phyloP scores from a whole-genome alignment of 2,888 invertebrate genomes.

The Tyria jacobaeae region DNA sequence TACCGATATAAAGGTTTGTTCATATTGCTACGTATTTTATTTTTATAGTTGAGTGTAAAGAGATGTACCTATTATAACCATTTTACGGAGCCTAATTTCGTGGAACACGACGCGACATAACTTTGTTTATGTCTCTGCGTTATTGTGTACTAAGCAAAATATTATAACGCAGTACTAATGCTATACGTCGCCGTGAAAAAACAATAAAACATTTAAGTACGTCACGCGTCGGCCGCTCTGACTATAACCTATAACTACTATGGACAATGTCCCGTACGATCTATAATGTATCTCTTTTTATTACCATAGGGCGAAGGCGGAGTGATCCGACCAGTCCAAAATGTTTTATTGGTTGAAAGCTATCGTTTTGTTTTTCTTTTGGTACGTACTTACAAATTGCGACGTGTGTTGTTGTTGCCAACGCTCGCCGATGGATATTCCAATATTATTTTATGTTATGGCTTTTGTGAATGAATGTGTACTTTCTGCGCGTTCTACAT shows the following conservation, averaged over 20 bases:
- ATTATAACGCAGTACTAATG: constrained; percentile 72
- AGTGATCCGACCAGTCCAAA: constrained; percentile 40
- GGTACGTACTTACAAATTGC: constrained; percentile 12
- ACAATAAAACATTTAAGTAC: constrained; percentile 81
- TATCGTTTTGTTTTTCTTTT: constrained; percentile 40
- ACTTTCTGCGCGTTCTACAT: not conserved
- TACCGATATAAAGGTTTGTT: constrained; percentile 3
- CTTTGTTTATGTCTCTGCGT: constrained; percentile 56
- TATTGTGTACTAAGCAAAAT: constrained; percentile 68
- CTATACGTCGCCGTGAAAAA: constrained; percentile 72
- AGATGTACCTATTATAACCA: constrained; percentile 38
- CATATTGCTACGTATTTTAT: constrained; percentile 4
- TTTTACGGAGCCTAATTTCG: constrained; percentile 54
- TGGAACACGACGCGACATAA: constrained; percentile 52
- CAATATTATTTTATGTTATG: constrained; percentile 8
- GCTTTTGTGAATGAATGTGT: constrained; percentile 4
- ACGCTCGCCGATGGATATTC: not conserved
- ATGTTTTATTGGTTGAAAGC: constrained; percentile 47
- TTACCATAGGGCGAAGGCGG: constrained; percentile 69
- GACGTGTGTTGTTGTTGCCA: constrained; percentile 1
- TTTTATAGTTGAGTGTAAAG: constrained; percentile 29
- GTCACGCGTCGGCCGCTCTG: constrained; percentile 66
- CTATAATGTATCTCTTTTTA: constrained; percentile 81
- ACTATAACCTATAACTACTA: constrained; percentile 70
- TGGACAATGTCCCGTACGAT: constrained; percentile 76